Conservation (phyloP, 1,140 invertebrate genomes). For the Grapholita molesta region DNA sequence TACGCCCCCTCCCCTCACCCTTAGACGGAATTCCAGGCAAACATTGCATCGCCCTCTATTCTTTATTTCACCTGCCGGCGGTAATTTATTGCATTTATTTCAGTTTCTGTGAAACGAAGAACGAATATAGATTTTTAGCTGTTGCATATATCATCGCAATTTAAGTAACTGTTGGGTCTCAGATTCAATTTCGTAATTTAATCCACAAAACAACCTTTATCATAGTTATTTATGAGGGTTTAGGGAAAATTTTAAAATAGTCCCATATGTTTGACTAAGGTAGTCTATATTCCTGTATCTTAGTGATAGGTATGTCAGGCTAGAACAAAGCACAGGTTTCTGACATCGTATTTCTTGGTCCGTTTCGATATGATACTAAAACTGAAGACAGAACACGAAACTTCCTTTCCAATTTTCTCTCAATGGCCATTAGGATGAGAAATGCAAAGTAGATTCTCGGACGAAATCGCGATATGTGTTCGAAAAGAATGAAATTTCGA, state of each 20-base stretch:
- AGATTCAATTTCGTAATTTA: too few species aligned
- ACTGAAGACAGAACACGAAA: slow-evolving; percentile 54
- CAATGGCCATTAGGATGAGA: slow-evolving; percentile 68
- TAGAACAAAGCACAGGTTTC: not conserved
- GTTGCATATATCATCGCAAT: not conserved
- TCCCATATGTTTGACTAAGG: too few species aligned
- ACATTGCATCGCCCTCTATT: slow-evolving; percentile 54
- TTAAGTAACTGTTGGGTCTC: not conserved
- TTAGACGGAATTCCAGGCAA: slow-evolving; percentile 58
- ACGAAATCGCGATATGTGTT: slow-evolving; percentile 71
- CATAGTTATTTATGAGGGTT: too few species aligned
- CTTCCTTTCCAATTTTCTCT: slow-evolving; percentile 71
- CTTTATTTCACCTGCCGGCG: slow-evolving; percentile 50
- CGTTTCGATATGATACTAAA: slow-evolving; percentile 23
- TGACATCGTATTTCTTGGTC: not conserved
- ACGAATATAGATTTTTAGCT: slow-evolving; percentile 4
- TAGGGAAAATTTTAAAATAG: too few species aligned
- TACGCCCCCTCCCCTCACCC: slow-evolving; percentile 54
- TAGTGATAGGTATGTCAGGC: not conserved
- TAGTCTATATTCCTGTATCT: too few species aligned
- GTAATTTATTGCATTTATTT: slow-evolving; percentile 18
- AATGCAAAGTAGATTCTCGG: slow-evolving; percentile 64
- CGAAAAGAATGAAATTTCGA: slow-evolving; percentile 72
- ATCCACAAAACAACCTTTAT: too few species aligned
- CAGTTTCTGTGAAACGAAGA: slow-evolving; percentile 10